Percentiles rank a stretch among this genome's conserved stretches.
Conservation (phyloP, 2,797 vertebrate genomes). For the Labroides dimidiatus region DNA sequence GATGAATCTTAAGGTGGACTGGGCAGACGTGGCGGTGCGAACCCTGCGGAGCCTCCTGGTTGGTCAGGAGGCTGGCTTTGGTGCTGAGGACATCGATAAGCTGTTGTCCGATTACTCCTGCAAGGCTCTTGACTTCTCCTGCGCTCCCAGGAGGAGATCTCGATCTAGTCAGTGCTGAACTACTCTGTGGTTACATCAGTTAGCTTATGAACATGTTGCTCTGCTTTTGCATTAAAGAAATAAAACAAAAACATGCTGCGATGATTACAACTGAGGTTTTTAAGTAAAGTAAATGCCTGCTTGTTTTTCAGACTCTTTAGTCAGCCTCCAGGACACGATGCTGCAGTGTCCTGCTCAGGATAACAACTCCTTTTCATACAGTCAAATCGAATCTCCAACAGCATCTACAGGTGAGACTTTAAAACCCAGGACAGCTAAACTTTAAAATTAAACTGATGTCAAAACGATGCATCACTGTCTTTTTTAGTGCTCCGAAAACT, state of each 20-base stretch:
- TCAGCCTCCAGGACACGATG: conserved; percentile 87
- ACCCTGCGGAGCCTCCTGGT: conserved; percentile 87
- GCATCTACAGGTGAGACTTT: conserved; percentile 82
- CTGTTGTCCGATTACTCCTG: conserved; percentile 91
- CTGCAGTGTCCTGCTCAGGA: conserved; percentile 86
- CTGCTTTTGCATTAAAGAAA: too few species aligned
- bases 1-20: conserved; percentile 98
- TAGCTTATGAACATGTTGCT: too few species aligned
- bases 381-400: conserved; percentile 78
- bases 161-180: conserved; percentile 86
- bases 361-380: conserved; percentile 72
- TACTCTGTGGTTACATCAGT: too few species aligned
- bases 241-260: too few species aligned
- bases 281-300: neutral
- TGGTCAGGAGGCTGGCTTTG: conserved; percentile 87
- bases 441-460: too few species aligned
- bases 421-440: too few species aligned
- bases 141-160: conserved; percentile 86
- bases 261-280: too few species aligned
- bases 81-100: conserved; percentile 85
- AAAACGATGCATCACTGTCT: too few species aligned
- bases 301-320: conserved; percentile 87
- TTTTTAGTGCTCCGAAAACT: too few species aligned
- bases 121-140: conserved; percentile 94
- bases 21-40: conserved; percentile 88